Conservation (phyloP, 2,888 invertebrate species). For the Macroteleia sp. region DNA sequence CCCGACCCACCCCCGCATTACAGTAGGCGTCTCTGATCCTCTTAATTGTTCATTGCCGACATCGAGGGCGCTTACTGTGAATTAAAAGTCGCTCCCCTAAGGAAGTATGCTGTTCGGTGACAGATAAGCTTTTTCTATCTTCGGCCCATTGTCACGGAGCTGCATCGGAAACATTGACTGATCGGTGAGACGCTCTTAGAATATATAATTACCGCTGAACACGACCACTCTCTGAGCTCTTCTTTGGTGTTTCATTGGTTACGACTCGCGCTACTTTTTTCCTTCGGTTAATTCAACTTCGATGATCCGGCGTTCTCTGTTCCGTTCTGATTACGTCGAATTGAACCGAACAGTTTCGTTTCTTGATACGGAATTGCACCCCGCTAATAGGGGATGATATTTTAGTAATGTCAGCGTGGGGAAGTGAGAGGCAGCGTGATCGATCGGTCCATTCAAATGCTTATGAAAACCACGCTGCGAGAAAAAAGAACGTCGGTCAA, state of each 20-base stretch:
- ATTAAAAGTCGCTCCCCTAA: conserved; percentile 80
- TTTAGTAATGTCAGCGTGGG: conserved; percentile 79
- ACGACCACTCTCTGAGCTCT: conserved; percentile 28
- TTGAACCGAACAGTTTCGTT: conserved; percentile 18
- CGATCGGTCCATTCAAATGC: conserved; percentile 83
- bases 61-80: conserved; percentile 72
- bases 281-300: conserved; percentile 37
- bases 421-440: conserved; percentile 76
- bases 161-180: conserved; percentile 84
- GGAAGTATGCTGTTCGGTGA: conserved; percentile 79
- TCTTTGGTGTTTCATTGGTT: conserved; percentile 56
- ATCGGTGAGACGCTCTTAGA: conserved; percentile 83
- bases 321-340: conserved; percentile 23
- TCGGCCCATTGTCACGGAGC: conserved; percentile 79
- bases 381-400: conserved; percentile 79
- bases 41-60: conserved; percentile 80
- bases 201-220: conserved; percentile 79
- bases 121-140: conserved; percentile 84
- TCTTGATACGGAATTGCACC: conserved; percentile 73
- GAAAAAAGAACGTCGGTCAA: conserved; percentile 73
- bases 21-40: conserved; percentile 63
- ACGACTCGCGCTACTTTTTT: conserved; percentile 54
- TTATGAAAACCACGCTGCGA: conserved; percentile 75
- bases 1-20: too few relatives aligned
- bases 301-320: conserved; percentile 28